phyloP scores from a whole-genome alignment of 2,888 invertebrate species.

The Nematopogon swammerdamellus region DNA sequence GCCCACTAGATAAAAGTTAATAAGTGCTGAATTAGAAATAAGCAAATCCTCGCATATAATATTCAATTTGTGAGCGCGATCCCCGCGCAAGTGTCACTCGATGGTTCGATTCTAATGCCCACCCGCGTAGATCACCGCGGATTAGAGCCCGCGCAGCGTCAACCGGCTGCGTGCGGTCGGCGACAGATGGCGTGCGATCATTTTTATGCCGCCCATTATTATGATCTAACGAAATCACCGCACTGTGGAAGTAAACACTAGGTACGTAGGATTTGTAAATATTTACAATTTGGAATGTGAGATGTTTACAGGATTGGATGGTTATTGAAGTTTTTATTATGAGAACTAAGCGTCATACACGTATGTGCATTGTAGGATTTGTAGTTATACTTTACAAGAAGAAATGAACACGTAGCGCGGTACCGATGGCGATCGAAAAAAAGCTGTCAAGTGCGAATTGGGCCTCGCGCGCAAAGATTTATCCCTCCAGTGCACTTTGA shows the following conservation, averaged over 20 bases:
- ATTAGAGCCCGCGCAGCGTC: constrained; percentile 14
- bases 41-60: background rate
- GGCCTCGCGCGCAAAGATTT: too few species aligned
- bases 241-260: constrained; percentile 20
- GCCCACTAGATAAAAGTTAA: background rate
- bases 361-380: too few species aligned
- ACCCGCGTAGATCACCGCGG: constrained; percentile 29
- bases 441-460: too few species aligned
- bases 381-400: too few species aligned
- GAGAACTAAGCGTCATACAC: constrained; percentile 2
- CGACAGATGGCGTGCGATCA: constrained; percentile 38
- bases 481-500: background rate
- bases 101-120: constrained; percentile 23
- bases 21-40: background rate
- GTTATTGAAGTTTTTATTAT: constrained; percentile 3
- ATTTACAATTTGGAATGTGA: constrained; percentile 36
- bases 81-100: background rate
- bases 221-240: constrained; percentile 18
- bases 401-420: too few species aligned
- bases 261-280: constrained; percentile 28
- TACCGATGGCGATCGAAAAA: too few species aligned
- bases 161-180: constrained; percentile 10
- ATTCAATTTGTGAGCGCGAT: background rate
- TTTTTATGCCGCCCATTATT: constrained; percentile 2
- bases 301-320: background rate